Conservation (phyloP, 2,113 vertebrate species). For the Limanda limanda region DNA sequence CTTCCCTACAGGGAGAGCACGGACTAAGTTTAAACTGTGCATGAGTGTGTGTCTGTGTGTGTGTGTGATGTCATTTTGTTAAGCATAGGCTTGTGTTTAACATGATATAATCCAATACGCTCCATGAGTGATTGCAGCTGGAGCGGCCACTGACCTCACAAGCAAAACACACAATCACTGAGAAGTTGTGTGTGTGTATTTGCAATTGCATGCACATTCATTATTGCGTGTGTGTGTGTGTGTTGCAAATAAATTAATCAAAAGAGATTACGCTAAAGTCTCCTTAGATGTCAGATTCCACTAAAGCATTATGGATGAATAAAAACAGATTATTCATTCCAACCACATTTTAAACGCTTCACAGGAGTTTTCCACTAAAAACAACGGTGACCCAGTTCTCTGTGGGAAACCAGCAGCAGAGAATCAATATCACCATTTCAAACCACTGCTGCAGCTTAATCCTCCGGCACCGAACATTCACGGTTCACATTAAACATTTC, state of each 20-base stretch:
- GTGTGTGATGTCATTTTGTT: constrained; percentile 67
- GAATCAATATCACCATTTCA: not conserved
- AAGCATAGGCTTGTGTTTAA: constrained; percentile 73
- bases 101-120: constrained; percentile 69
- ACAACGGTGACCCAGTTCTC: not conserved
- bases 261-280: not conserved
- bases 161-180: constrained; percentile 33
- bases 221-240: not conserved
- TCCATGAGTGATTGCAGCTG: constrained; percentile 63
- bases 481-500: too few species aligned
- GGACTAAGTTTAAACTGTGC: constrained; percentile 47
- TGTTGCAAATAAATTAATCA: not conserved
- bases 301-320: not conserved
- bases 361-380: not conserved
- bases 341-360: not conserved
- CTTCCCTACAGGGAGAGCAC: constrained; percentile 40
- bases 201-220: not conserved
- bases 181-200: constrained; percentile 3
- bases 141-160: constrained; percentile 50
- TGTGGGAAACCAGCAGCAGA: not conserved
- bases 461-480: too few species aligned
- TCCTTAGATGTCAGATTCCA: constrained; percentile 12
- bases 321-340: not conserved
- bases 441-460: not conserved
- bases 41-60: constrained; percentile 8